Evolutionary conservation across 2,888 invertebrate species (phyloP), one percentile per base, ranked within the genome.

Genomic region (Melanostoma mellinum): DNA sequence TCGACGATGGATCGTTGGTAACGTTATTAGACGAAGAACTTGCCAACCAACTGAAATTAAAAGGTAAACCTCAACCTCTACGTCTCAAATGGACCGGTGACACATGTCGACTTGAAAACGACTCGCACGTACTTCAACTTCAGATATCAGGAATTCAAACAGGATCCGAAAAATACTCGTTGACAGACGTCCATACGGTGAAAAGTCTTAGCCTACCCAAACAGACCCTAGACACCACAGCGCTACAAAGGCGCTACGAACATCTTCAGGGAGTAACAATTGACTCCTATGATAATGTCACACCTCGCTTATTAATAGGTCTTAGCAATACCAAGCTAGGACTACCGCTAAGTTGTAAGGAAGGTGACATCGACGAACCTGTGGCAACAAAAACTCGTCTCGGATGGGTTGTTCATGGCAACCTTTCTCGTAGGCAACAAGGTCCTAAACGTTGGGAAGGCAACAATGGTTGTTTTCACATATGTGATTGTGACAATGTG

Each of bases 41-140:
- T 20, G 68, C 56, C n/a, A 50, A 6, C 9, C 5, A 67, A 4
- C 33, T 67, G 2, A 9, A 35, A n/a, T 8, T 65, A 4, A 40
- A 50, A 5, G 65, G 40, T 9, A 40, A 3, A 6, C n/a, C 52
- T n/a, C 40, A 67, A 44, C 58, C 69, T 6, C 30, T 69, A 4
- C 40, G 58, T 33, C 35, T 69, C 38, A 56, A 36, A 38, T 68
- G 68, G 68, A 68, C 48, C 1, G 56, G 56, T 30, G 40, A 56
- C 32, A 30, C 30, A 0, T 30, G 36, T 0, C 38, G 56, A 3
- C 40, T 36, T 38, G 56, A 56, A 3, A 40, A 40, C 30, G 4
- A 8, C 4, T 56, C 55, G 3, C 9, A 56, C 30, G 40, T 9
- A 1, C 4, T 56, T 6, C n/a, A 35, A 0, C 6, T 56, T 3